Evolutionary conservation across 2,888 invertebrate species (phyloP).

Genomic region (Eurois occulta): DNA sequence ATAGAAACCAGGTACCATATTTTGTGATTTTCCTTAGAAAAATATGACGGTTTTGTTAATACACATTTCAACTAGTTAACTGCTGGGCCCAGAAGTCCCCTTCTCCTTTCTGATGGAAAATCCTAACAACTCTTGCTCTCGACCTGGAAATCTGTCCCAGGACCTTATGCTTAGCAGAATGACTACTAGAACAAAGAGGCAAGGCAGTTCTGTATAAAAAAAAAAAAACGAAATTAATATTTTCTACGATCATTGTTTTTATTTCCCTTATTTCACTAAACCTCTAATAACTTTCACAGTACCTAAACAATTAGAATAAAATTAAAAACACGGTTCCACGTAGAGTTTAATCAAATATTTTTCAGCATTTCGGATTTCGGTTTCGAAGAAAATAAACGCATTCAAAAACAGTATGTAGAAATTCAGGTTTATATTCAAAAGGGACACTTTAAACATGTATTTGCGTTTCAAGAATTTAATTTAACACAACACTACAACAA

Average conservation of each 20-base stretch:
- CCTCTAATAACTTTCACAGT: neutral
- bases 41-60: too few species aligned
- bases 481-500: too few species aligned
- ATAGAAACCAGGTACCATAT: too few species aligned
- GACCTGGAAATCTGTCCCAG: neutral
- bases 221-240: neutral
- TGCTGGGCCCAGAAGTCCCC: too few species aligned
- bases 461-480: neutral
- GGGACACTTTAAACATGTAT: too few species aligned
- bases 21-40: too few species aligned
- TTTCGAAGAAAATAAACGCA: neutral
- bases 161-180: neutral
- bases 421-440: neutral
- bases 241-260: neutral
- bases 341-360: neutral
- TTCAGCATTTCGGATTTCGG: neutral
- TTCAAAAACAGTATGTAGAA: neutral
- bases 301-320: neutral
- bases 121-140: neutral
- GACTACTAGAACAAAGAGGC: neutral
- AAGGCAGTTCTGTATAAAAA: neutral
- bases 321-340: neutral
- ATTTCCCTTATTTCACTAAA: neutral
- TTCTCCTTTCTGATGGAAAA: neutral
- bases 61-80: too few species aligned